Percentiles rank a stretch among this genome's conserved stretches.
These are phyloP conservation scores for Myiothlypis coronata DNA, from an alignment of 2,797 vertebrate genomes.

Conservation along the genomic window DNA sequence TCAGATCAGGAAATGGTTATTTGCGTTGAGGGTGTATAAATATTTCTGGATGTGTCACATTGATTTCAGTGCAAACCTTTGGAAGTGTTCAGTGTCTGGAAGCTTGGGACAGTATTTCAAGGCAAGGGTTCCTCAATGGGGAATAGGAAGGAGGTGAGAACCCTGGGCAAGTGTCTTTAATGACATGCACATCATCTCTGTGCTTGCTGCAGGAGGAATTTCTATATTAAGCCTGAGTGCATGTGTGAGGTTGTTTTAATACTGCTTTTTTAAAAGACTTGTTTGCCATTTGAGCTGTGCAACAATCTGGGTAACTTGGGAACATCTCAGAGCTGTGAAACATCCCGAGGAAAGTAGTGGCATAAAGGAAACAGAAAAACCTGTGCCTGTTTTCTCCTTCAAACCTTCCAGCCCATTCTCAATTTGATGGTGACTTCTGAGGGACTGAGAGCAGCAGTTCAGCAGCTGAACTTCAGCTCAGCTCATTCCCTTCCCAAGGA, in stretches of 20 bases:
- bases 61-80: background rate
- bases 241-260: background rate
- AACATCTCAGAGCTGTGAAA: background rate
- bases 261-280: background rate
- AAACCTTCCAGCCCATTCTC: fast-evolving
- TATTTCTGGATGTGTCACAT: background rate
- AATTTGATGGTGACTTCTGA: background rate
- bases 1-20: background rate
- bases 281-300: background rate
- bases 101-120: background rate
- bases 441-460: background rate
- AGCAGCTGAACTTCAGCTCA: background rate
- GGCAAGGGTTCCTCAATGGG: background rate
- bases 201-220: background rate
- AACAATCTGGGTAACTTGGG: background rate
- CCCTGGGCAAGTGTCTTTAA: background rate
- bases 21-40: background rate
- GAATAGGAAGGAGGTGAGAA: background rate
- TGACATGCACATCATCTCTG: background rate
- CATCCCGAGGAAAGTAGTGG: background rate
- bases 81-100: background rate
- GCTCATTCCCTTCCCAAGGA: background rate
- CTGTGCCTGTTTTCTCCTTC: background rate
- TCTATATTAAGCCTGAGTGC: background rate
- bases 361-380: background rate